phyloP scores from a whole-genome alignment of 2,888 invertebrate species.

The Orchesella flavescens region DNA sequence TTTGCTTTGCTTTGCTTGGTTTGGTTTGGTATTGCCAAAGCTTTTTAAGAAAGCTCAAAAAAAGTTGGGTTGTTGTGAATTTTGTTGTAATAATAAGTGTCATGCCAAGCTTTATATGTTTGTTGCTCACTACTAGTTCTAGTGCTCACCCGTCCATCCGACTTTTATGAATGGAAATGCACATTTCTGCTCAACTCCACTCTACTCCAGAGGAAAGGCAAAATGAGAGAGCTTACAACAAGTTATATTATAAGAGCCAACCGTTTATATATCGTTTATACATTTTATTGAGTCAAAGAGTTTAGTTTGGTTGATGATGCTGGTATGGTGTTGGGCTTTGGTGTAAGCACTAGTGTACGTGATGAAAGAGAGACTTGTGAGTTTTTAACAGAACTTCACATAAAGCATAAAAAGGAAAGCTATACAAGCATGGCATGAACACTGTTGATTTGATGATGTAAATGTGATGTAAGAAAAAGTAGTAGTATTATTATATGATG shows the following conservation, averaged over 20 bases:
- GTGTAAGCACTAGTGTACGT: neutral
- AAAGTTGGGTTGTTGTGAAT: slow-evolving; percentile 6
- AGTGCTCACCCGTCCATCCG: slow-evolving; percentile 17
- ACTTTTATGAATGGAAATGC: slow-evolving; percentile 53
- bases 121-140: too few species aligned
- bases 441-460: slow-evolving; percentile 3
- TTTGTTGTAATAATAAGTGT: slow-evolving; percentile 10
- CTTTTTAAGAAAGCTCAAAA: neutral
- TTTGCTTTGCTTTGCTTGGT: too few species aligned
- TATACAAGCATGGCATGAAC: neutral
- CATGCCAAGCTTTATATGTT: slow-evolving; percentile 2
- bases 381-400: neutral
- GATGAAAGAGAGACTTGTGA: slow-evolving; percentile 28
- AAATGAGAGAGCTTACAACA: neutral
- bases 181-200: slow-evolving; percentile 28
- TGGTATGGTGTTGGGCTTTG: neutral
- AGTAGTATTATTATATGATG: too few species aligned
- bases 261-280: too few species aligned
- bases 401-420: neutral
- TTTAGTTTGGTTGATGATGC: neutral
- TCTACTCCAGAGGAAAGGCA: slow-evolving; percentile 23
- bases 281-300: too few species aligned
- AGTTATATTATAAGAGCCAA: too few species aligned
- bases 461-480: neutral
- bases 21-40: slow-evolving; percentile 1